Evolutionary conservation across 2,888 invertebrate species (phyloP).

Genomic region (Parnassius orleans): DNA sequence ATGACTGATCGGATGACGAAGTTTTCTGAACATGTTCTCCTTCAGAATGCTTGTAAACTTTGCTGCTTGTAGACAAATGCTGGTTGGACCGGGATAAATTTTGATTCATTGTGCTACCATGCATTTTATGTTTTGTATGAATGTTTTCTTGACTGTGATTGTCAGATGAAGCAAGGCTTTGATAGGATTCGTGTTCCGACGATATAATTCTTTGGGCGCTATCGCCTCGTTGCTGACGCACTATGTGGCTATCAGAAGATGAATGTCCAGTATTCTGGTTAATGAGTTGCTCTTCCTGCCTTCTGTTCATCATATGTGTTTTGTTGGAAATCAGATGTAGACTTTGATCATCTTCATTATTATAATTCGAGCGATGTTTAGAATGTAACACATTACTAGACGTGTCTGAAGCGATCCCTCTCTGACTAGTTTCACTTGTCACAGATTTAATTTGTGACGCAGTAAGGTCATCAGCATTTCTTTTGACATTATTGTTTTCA

Average conservation of each 20-base stretch:
- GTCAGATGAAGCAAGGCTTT: slow-evolving; percentile 11
- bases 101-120: slow-evolving; percentile 21
- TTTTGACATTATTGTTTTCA: slow-evolving; percentile 33
- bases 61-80: slow-evolving; percentile 10
- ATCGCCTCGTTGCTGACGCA: slow-evolving; percentile 36
- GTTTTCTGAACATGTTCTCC: slow-evolving; percentile 10
- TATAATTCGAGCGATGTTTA: slow-evolving; percentile 22
- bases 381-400: slow-evolving; percentile 25
- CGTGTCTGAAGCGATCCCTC: slow-evolving; percentile 21
- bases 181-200: slow-evolving; percentile 40
- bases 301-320: slow-evolving; percentile 33
- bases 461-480: slow-evolving; percentile 29
- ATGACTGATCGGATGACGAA: slow-evolving; percentile 14
- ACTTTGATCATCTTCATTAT: slow-evolving; percentile 23
- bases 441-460: slow-evolving; percentile 31
- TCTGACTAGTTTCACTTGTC: slow-evolving; percentile 21
- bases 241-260: slow-evolving; percentile 28
- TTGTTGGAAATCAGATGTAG: slow-evolving; percentile 32
- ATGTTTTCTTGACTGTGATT: slow-evolving; percentile 17
- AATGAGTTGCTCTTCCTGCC: slow-evolving; percentile 29
- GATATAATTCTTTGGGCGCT: slow-evolving; percentile 46
- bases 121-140: slow-evolving; percentile 20
- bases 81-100: slow-evolving; percentile 17
- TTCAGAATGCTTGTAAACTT: slow-evolving; percentile 10
- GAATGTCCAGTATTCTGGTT: slow-evolving; percentile 29